Conservation (phyloP, 1,140 invertebrate species). For the Carcinoscorpius rotundicauda region DNA sequence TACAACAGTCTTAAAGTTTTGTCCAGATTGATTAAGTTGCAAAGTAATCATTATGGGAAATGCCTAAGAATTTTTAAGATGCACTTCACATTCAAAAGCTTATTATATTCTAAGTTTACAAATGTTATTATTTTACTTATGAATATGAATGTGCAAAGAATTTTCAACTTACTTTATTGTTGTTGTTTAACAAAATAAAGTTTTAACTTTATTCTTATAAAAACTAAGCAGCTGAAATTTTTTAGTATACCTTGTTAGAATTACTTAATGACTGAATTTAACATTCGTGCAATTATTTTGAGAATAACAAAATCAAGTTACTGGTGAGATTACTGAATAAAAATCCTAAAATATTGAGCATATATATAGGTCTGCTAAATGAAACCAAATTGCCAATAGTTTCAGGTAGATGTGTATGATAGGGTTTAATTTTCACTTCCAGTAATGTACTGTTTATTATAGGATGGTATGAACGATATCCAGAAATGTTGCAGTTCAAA, state of each 20-base stretch:
- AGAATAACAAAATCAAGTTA: constrained; percentile 1
- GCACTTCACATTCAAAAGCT: constrained; percentile 8
- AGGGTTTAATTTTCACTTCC: neutral
- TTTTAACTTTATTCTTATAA: too few species aligned
- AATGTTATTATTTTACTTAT: too few species aligned
- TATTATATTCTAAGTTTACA: neutral
- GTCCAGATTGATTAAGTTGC: neutral
- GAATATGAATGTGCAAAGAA: too few species aligned
- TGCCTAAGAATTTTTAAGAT: constrained; percentile 4
- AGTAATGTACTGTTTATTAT: constrained; percentile 19
- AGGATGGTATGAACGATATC: constrained; percentile 66
- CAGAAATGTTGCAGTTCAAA: constrained; percentile 59
- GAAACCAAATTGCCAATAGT: neutral
- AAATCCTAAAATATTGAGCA: neutral
- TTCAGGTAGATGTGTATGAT: neutral
- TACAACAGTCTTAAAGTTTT: neutral
- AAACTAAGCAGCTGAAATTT: too few species aligned
- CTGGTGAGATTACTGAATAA: neutral
- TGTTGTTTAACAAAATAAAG: too few species aligned
- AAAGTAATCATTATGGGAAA: neutral
- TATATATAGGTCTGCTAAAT: neutral
- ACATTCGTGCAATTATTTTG: neutral
- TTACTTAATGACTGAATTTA: neutral
- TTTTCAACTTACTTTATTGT: too few species aligned
- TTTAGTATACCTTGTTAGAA: too few species aligned